Evolutionary conservation across 2,888 invertebrate species (phyloP), one percentile per base, ranked within the genome.

Genomic region (Bellardia pandia): DNA sequence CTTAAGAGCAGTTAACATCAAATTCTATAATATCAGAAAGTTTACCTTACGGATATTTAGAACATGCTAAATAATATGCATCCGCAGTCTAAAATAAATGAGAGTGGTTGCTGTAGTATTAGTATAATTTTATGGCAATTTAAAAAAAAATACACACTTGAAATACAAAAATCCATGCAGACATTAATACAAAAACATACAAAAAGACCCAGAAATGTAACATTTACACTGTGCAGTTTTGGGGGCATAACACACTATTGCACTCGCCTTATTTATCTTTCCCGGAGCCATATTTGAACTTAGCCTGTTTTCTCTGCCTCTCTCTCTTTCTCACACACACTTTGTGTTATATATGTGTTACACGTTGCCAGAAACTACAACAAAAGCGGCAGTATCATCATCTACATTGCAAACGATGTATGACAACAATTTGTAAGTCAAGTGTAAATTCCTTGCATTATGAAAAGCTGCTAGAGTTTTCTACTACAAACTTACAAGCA

Each of bases 401-500:
- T 66, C 58, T 51, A 71, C 76, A 75, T 53, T 8, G 56, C 78
- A 85, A 79, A 85, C 68, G 68, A 81, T 66, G 81, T 77, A 81
- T 77, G 84, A 80, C 84, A 86, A 74, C 80, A 86, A 84, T 84
- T 84, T 84, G 80, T 86, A 84, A 86, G 80, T 86, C 84, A 86
- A 84, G 86, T 84, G 84, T 84, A 84, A 86, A 86, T 84, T 86
- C 77, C 42, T 74, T 84, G 66, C 77, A 81, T 77, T 86, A 86
- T 80, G 83, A 72, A 71, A 76, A 56, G 79, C 75, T 83, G 60
- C 33, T 66, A 82, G 74, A 62, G 45, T 60, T 81, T 51, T 66
- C 56, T 42, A 33, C 56, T 64, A 56, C 37, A 23, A 45, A 30
- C 13, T 60, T 42, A 72, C 14, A 71, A 40, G 58, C 45, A 33